Conservation (phyloP, 2,888 invertebrate genomes). For the Limenitis camilla region DNA sequence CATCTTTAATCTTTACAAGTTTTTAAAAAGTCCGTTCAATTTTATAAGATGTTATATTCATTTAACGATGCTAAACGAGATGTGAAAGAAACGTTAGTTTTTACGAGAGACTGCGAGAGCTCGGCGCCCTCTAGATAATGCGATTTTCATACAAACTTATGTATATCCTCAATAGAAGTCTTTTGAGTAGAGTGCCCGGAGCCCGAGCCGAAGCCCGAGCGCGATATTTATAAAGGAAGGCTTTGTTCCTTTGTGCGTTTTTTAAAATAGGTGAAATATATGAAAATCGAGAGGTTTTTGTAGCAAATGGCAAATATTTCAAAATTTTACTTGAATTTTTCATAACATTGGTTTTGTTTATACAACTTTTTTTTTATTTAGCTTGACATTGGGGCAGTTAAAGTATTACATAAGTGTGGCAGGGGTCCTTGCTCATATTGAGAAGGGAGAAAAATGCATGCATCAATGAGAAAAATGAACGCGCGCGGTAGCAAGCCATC, state of each 20-base stretch:
- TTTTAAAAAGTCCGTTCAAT: no score
- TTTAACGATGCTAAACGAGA: neutral
- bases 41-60: neutral
- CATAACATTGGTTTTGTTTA: no score
- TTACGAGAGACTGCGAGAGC: neutral
- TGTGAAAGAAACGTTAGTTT: slow-evolving; percentile 9
- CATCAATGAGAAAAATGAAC: no score
- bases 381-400: no score
- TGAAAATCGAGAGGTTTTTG: neutral
- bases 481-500: no score
- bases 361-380: no score
- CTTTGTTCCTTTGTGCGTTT: slow-evolving; percentile 1
- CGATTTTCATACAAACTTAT: slow-evolving; percentile 50
- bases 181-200: slow-evolving; percentile 31
- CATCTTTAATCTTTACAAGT: no score
- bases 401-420: no score
- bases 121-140: slow-evolving; percentile 32
- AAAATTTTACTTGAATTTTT: no score
- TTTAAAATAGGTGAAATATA: neutral
- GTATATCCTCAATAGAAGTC: slow-evolving; percentile 35
- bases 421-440: no score
- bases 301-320: no score
- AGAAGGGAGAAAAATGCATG: no score
- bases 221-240: neutral
- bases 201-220: slow-evolving; percentile 1